These are phyloP conservation scores for Anoplopoma fimbria DNA, from an alignment of 2,113 vertebrate genomes.

Conservation along the genomic window DNA sequence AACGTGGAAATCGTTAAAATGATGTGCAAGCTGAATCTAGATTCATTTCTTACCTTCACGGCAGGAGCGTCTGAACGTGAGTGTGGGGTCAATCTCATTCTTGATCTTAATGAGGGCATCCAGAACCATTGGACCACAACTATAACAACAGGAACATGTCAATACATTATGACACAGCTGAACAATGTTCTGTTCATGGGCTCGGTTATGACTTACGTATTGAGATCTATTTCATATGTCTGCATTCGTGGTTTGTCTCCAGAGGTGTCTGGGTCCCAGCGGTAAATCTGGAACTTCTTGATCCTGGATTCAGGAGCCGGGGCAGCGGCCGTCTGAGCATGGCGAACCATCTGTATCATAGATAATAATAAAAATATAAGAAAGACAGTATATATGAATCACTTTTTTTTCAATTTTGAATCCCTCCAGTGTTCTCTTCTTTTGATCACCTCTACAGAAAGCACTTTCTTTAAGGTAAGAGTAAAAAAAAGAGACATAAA, in stretches of 20 bases:
- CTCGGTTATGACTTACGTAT: conserved; percentile 79
- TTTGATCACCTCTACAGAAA: neutral
- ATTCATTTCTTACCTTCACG: conserved; percentile 88
- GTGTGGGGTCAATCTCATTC: conserved; percentile 93
- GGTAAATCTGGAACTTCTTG: conserved; percentile 94
- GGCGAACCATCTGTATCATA: conserved; percentile 79
- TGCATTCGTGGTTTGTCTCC: conserved; percentile 96
- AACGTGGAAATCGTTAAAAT: neutral
- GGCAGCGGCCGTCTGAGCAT: conserved; percentile 84
- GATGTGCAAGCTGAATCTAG: neutral
- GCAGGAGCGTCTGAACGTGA: conserved; percentile 96
- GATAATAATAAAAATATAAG: neutral
- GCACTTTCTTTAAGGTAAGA: neutral
- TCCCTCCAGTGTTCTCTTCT: neutral
- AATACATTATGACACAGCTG: neutral
- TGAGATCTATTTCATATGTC: conserved; percentile 91
- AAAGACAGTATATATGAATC: neutral
- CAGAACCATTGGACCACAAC: conserved; percentile 95
- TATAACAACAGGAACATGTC: conserved; percentile 48
- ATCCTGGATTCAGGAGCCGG: conserved; percentile 79
- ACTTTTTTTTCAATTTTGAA: neutral
- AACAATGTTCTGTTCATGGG: neutral
- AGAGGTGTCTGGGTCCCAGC: conserved; percentile 92
- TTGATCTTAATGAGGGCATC: conserved; percentile 98
- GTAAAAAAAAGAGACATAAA: neutral